Evolutionary conservation across 64 coral and sea anemone species (phyloP).

Genomic region (Pocillopora verrucosa): DNA sequence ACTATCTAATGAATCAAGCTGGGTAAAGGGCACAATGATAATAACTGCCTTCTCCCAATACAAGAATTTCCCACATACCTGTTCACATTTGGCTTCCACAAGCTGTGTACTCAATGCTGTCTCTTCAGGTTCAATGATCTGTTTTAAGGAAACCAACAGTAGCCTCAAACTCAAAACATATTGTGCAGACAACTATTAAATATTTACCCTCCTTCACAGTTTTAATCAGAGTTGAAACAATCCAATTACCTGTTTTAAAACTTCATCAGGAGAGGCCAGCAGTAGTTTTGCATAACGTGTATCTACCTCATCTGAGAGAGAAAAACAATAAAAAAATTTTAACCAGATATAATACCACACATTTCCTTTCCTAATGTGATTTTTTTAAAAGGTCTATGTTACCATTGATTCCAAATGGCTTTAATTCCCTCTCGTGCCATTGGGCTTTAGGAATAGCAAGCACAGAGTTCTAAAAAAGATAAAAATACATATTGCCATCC

Average conservation of each 20-base stretch:
- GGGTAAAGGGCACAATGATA: not conserved
- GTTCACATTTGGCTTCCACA: conserved; percentile 52
- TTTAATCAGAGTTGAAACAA: not conserved
- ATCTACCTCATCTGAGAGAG: conserved; percentile 62
- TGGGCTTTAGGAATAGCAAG: conserved; percentile 77
- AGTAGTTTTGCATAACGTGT: conserved; percentile 86
- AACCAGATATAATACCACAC: not conserved
- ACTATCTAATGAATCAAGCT: not conserved
- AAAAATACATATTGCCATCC: not conserved
- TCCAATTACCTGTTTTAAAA: conserved; percentile 74
- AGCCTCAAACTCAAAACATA: not conserved
- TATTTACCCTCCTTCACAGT: no score
- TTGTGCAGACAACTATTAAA: no score
- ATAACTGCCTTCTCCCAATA: not conserved
- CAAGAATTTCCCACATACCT: conserved; percentile 7
- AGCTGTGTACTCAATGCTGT: conserved; percentile 42
- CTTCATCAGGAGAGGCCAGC: conserved; percentile 77
- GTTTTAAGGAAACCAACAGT: not conserved
- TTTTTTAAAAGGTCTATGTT: not conserved
- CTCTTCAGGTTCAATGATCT: conserved; percentile 64
- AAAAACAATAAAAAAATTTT: not conserved
- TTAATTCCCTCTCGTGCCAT: conserved; percentile 80
- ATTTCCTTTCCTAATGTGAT: not conserved
- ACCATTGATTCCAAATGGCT: conserved; percentile 79
- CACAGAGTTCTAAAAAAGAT: conserved; percentile 62